Evolutionary conservation across 1,140 invertebrate genomes (phyloP), one percentile per base, ranked within the genome.

Genomic region (Adoxophyes honmai): DNA sequence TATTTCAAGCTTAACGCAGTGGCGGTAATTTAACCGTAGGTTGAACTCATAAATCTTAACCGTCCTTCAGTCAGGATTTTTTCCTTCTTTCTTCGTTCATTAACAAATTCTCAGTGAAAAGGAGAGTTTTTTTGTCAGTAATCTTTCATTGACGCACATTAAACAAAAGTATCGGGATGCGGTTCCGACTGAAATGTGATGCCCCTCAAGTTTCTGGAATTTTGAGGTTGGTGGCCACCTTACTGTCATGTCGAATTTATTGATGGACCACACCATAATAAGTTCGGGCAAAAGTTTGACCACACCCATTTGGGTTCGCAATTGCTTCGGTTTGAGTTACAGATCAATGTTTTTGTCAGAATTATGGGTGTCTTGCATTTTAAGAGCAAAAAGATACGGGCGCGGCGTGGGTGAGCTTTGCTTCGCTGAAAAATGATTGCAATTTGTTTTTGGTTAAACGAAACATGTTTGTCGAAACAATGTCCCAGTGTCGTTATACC

Each of bases 101-200:
- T 52, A 35, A 35, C 35, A n/a, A 34, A 53, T 53, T 53, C 42
- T 53, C 52, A 36, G 52, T 11, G 35, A 16, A 15, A 35, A 35
- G n/a, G 14, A 53, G 35, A 53, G 10, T 7, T 11, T 44, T 63
- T 70, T 70, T 70, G 21, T 54, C 37, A 42, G 14, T 56, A 58
- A 64, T 28, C 59, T 55, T 68, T 53, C 36, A 59, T 61, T 57
- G 14, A 53, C 28, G 11, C 52, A 16, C 55, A 36, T 64, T 34
- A 68, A 64, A 68, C 59, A 66, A 72, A 56, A 66, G 52, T 44
- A n/a, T 34, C 48, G 54, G 66, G 60, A 54, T 56, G 67, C 68
- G 68, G 68, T 59, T 55, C 42, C 62, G 44, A 59, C 66, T 75
- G 69, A 75, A 75, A 69, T 59, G 18, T 51, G 64, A 75, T 15